Conservation (phyloP, 2,888 invertebrate species). For the Rhingia rostrata region DNA sequence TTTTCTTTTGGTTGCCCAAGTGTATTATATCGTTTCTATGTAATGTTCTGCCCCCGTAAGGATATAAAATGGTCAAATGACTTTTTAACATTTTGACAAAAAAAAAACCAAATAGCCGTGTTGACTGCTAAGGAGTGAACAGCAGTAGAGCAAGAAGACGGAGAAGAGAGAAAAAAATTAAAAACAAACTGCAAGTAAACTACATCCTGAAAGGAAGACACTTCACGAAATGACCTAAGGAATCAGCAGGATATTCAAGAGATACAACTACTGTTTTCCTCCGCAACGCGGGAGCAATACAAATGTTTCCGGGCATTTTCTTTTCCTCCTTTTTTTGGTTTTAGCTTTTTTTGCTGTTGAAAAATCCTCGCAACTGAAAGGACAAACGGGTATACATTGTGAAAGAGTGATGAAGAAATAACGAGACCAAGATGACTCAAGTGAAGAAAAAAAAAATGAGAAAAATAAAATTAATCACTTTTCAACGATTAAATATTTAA, state of each 20-base stretch:
- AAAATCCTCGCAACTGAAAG: constrained; percentile 17
- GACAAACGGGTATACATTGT: constrained; percentile 37
- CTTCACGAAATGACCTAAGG: constrained; percentile 64
- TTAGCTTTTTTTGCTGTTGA: not conserved
- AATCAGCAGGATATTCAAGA: constrained; percentile 64
- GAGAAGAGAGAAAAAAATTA: not conserved
- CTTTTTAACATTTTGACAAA: constrained; percentile 63
- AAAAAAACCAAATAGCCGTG: constrained; percentile 40
- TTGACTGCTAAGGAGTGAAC: constrained; percentile 35
- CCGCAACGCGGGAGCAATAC: constrained; percentile 56
- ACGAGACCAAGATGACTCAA: constrained; percentile 43
- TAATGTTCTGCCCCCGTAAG: constrained; percentile 42
- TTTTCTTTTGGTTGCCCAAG: constrained; percentile 27
- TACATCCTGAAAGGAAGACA: constrained; percentile 64
- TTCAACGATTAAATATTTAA: constrained; percentile 73
- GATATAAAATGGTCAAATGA: constrained; percentile 72
- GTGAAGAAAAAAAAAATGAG: constrained; percentile 23
- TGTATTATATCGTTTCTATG: constrained; percentile 38
- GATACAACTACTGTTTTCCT: constrained; percentile 34
- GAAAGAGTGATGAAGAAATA: constrained; percentile 66
- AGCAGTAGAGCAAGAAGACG: constrained; percentile 2
- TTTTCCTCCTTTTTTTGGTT: constrained; percentile 6
- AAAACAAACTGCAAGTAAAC: constrained; percentile 63
- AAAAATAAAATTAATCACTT: constrained; percentile 68
- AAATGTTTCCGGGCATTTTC: constrained; percentile 65